These are phyloP conservation scores for Hydriomena furcata DNA, from an alignment of 2,888 invertebrate species.

Conservation along the genomic window DNA sequence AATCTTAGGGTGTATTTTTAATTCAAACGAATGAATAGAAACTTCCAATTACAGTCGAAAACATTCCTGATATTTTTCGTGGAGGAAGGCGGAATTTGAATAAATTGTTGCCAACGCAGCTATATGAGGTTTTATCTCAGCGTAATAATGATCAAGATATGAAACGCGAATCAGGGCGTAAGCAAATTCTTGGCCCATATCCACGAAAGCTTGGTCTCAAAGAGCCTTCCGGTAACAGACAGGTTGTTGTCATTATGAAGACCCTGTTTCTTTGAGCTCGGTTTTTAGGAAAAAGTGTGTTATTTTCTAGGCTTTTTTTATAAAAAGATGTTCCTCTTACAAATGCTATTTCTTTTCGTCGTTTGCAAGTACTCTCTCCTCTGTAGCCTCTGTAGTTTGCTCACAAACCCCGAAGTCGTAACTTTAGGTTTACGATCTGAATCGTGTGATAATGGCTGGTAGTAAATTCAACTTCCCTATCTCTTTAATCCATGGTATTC, in stretches of 20 bases:
- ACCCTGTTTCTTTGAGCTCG: no score
- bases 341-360: background rate
- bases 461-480: slow-evolving; percentile 61
- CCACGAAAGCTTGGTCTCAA: no score
- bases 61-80: slow-evolving; percentile 47
- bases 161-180: background rate
- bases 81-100: slow-evolving; percentile 53
- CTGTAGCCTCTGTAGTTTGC: slow-evolving; percentile 10
- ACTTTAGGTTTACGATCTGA: slow-evolving; percentile 60
- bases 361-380: no score
- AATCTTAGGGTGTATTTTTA: slow-evolving; percentile 7
- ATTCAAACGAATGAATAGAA: slow-evolving; percentile 23
- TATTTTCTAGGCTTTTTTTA: no score
- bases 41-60: slow-evolving; percentile 45
- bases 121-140: slow-evolving; percentile 52
- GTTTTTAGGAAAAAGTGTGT: no score
- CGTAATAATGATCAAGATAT: slow-evolving; percentile 1
- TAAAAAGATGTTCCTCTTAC: no score
- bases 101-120: slow-evolving; percentile 62
- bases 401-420: slow-evolving; percentile 27
- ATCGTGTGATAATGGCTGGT: slow-evolving; percentile 60
- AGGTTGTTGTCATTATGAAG: no score
- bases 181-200: background rate
- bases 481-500: slow-evolving; percentile 53
- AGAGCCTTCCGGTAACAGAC: no score